Percentiles rank a stretch among this genome's conserved stretches.
phyloP scores from a whole-genome alignment of 2,888 invertebrate genomes.

The Sicus ferrugineus region DNA sequence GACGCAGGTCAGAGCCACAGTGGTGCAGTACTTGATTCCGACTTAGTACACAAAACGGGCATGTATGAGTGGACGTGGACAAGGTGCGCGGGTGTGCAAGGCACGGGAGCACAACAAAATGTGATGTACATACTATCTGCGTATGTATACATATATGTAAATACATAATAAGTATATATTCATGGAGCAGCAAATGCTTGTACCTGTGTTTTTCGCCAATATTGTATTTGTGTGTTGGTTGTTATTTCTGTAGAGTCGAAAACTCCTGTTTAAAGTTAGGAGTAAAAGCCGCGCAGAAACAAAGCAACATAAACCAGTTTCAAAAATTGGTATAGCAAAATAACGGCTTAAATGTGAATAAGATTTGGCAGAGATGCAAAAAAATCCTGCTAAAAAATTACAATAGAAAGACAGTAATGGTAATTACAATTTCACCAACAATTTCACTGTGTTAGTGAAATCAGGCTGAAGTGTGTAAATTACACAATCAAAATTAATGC shows the following conservation, averaged over 20 bases:
- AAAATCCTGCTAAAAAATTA: too few species aligned
- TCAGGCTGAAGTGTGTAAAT: too few species aligned
- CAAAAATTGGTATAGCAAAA: constrained; percentile 18
- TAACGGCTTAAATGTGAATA: constrained; percentile 36
- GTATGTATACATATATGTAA: constrained; percentile 19
- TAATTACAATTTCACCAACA: too few species aligned
- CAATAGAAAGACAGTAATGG: too few species aligned
- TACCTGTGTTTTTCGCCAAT: constrained; percentile 5
- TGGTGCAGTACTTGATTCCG: constrained; percentile 20
- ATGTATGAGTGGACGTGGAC: constrained; percentile 1
- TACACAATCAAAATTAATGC: too few species aligned
- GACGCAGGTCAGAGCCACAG: constrained; percentile 24
- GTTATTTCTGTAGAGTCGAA: constrained; percentile 12
- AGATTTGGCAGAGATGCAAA: constrained; percentile 1
- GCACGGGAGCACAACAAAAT: constrained; percentile 18
- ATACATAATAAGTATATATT: not conserved
- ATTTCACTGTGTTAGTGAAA: too few species aligned
- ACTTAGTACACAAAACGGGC: constrained; percentile 25
- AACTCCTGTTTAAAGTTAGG: not conserved
- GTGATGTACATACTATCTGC: constrained; percentile 15
- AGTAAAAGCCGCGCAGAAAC: constrained; percentile 15
- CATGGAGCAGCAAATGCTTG: not conserved
- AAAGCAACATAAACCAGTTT: not conserved
- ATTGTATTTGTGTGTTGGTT: not conserved
- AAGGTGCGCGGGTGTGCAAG: constrained; percentile 17